Evolutionary conservation across 2,113 vertebrate genomes (phyloP), one percentile per base, ranked within the genome.

Genomic region (Corythornis cristatus): DNA sequence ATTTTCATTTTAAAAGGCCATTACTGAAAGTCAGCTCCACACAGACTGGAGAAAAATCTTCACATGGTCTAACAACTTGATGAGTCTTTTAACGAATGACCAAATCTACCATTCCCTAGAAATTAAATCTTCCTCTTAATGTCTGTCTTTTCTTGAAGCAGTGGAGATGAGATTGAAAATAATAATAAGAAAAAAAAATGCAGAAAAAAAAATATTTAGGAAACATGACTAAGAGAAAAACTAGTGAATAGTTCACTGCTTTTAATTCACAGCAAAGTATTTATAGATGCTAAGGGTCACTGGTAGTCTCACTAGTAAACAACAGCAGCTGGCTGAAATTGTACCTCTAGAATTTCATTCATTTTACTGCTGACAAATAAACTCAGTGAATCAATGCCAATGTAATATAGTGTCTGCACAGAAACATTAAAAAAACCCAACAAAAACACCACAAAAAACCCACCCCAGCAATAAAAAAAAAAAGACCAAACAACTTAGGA

Each of bases 281-380:
- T 95, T 96, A 94, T 87, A 92, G 84, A 94, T 88, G 84, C 57
- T 89, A 89, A 92, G 93, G 95, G 91, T 94, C 93, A 93, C 72
- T 82, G 89, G 62, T 82, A 90, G 86, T 74, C 80, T 74, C 65
- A 31, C 88, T 80, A 96, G 86, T 93, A 94, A 96, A 96, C 82
- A 96, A 87, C 88, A 96, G 85, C 91, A 96, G 90, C 90, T 92
- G 90, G 86, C 45, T 93, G 58, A 94, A 95, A 96, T 65, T 61
- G 82, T 86, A 91, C 79, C 68, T 96, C 75, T 74, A 96, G 73
- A 90, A 94, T 91, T 93, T 94, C 77, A 96, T 96, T 97, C 91
- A 96, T 96, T 96, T 95, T 86, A 89, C 48, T 89, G 91, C 79
- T 86, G 91, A 96, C 64, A 25, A 95, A 96, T 92, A 93, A 88